Percentiles rank a stretch among this genome's conserved stretches.
phyloP scores from a whole-genome alignment of 2,888 invertebrate species.

The Osedax fenrisi region DNA sequence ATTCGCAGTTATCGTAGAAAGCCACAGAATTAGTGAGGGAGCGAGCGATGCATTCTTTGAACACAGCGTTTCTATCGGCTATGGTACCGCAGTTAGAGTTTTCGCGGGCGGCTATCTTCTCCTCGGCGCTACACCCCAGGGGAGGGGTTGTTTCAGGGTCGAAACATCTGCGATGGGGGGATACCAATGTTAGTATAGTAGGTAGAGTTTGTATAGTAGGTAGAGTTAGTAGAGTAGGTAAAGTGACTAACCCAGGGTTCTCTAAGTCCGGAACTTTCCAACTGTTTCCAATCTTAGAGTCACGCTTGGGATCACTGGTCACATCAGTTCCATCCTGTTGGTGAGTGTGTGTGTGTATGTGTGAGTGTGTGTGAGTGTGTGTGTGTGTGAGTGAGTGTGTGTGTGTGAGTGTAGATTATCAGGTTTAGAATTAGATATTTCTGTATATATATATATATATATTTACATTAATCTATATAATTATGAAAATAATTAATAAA shows the following conservation, averaged over 20 bases:
- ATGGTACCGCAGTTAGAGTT: slow-evolving; percentile 9
- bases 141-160: not conserved
- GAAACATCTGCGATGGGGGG: not conserved
- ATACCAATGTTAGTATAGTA: too few relatives aligned
- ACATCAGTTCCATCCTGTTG: not conserved
- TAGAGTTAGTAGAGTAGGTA: not conserved
- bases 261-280: not conserved
- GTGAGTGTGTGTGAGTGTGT: too few relatives aligned
- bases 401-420: too few relatives aligned
- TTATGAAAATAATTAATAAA: too few relatives aligned
- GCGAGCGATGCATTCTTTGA: not conserved
- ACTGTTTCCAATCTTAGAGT: not conserved
- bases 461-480: too few relatives aligned
- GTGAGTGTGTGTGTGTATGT: too few relatives aligned
- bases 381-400: too few relatives aligned
- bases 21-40: not conserved
- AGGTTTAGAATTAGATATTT: too few relatives aligned
- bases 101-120: not conserved
- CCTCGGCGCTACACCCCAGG: not conserved
- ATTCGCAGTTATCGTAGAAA: slow-evolving; percentile 13
- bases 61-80: not conserved
- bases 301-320: not conserved
- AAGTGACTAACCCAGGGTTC: not conserved
- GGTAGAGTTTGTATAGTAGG: too few relatives aligned
- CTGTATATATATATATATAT: too few relatives aligned